Evolutionary conservation across 2,797 vertebrate genomes (phyloP).

Genomic region (Myripristis murdjan): DNA sequence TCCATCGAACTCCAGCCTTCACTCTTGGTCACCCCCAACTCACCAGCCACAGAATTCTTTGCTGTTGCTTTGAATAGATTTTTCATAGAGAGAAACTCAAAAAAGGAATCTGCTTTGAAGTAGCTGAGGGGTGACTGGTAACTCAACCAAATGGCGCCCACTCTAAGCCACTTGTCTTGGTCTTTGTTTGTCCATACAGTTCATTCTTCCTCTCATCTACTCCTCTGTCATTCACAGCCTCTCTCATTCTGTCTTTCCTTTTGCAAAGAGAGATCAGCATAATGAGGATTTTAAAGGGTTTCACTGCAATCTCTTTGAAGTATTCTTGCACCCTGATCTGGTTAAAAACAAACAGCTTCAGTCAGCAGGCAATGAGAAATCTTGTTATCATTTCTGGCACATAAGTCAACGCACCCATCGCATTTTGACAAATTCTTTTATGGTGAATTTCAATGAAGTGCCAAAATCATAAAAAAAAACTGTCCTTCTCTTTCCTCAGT

Average conservation of each 20-base stretch:
- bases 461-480: not conserved
- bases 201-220: slow-evolving; percentile 31
- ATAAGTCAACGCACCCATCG: slow-evolving; percentile 21
- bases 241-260: slow-evolving; percentile 18
- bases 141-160: not conserved
- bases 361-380: slow-evolving; percentile 26
- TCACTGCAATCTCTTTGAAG: slow-evolving; percentile 48
- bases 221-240: slow-evolving; percentile 28
- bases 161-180: not conserved
- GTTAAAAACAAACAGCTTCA: slow-evolving; percentile 43
- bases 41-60: not conserved
- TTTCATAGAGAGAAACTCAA: not conserved
- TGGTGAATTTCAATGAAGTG: not conserved
- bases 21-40: slow-evolving; percentile 7
- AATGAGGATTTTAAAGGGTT: slow-evolving; percentile 47
- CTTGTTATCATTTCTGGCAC: slow-evolving; percentile 42
- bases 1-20: slow-evolving; percentile 44
- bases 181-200: not conserved
- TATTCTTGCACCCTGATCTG: slow-evolving; percentile 10
- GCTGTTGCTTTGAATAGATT: not conserved
- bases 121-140: no score
- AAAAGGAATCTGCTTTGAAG: not conserved
- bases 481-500: slow-evolving; percentile 7
- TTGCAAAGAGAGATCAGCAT: slow-evolving; percentile 41
- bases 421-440: slow-evolving; percentile 24